Evolutionary conservation across 2,797 vertebrate species (phyloP).

Genomic region (Ptychobarbus kaznakovi): DNA sequence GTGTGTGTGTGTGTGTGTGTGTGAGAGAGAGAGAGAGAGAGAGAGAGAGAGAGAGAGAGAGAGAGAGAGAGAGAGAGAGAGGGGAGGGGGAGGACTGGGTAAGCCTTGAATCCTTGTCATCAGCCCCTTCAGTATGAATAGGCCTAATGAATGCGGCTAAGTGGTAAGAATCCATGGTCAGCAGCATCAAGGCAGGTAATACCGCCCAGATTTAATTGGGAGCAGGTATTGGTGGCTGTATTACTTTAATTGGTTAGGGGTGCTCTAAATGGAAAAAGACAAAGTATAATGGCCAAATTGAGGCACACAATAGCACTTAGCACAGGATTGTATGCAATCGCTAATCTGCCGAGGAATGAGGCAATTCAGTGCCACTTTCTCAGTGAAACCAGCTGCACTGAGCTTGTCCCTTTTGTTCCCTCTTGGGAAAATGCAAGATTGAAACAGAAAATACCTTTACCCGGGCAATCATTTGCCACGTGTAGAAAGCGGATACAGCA

Average conservation of each 20-base stretch:
- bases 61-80: conserved; percentile 5
- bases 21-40: neutral
- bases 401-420: conserved; percentile 89
- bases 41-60: neutral
- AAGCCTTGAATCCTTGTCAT: conserved; percentile 89
- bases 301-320: conserved; percentile 92
- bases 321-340: conserved; percentile 94
- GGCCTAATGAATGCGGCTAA: conserved; percentile 92
- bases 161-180: conserved; percentile 89
- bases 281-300: conserved; percentile 99
- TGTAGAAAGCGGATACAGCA: conserved; percentile 96
- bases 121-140: conserved; percentile 91
- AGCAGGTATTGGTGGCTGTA: conserved; percentile 84
- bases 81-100: conserved; percentile 60
- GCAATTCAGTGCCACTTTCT: conserved; percentile 99
- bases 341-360: conserved; percentile 99
- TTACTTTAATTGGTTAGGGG: conserved; percentile 98
- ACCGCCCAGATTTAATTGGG: conserved; percentile 98
- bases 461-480: conserved; percentile 95
- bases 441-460: conserved; percentile 99
- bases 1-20: no score
- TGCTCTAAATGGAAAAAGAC: conserved; percentile 96
- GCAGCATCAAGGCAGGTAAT: conserved; percentile 97
- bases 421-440: conserved; percentile 99
- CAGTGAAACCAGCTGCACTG: conserved; percentile 97